phyloP scores from a whole-genome alignment of 2,888 invertebrate genomes.

The Hartigia nigra region DNA sequence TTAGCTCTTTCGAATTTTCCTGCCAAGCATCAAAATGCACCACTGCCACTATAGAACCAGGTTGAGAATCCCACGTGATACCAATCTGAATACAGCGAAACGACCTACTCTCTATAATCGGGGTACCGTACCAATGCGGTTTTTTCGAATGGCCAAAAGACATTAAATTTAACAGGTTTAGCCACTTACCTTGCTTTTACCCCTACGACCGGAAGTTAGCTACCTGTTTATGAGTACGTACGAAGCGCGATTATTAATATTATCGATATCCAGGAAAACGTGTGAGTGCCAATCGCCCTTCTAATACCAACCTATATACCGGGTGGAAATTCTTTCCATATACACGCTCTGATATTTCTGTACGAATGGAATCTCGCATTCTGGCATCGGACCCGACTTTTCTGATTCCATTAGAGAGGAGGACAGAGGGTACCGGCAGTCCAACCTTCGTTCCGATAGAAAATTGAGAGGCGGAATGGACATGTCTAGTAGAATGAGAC shows the following conservation, averaged over 20 bases:
- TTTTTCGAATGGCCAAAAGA: conserved; percentile 44
- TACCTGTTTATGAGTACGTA: not conserved
- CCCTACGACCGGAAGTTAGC: not conserved
- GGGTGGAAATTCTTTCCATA: not conserved
- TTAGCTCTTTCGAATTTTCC: not conserved
- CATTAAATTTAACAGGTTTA: conserved; percentile 49
- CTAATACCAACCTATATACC: conserved; percentile 1
- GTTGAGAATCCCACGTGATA: conserved; percentile 10
- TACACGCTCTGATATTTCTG: not conserved
- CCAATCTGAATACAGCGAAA: conserved; percentile 9
- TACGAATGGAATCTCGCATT: not conserved
- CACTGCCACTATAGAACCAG: not conserved
- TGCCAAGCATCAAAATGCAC: not conserved
- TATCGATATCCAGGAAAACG: conserved; percentile 37
- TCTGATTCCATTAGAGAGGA: conserved; percentile 8
- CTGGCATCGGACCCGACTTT: conserved; percentile 1
- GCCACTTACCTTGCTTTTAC: not conserved
- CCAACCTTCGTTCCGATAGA: not conserved
- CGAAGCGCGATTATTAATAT: conserved; percentile 37
- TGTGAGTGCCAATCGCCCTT: conserved; percentile 12
- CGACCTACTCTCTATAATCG: conserved; percentile 3
- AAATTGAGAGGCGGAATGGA: not conserved
- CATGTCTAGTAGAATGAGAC: not conserved
- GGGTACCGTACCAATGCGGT: conserved; percentile 15
- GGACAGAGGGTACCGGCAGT: not conserved